These are phyloP conservation scores for Urophycis tenuis DNA, from an alignment of 2,797 vertebrate species.

Conservation along the genomic window DNA sequence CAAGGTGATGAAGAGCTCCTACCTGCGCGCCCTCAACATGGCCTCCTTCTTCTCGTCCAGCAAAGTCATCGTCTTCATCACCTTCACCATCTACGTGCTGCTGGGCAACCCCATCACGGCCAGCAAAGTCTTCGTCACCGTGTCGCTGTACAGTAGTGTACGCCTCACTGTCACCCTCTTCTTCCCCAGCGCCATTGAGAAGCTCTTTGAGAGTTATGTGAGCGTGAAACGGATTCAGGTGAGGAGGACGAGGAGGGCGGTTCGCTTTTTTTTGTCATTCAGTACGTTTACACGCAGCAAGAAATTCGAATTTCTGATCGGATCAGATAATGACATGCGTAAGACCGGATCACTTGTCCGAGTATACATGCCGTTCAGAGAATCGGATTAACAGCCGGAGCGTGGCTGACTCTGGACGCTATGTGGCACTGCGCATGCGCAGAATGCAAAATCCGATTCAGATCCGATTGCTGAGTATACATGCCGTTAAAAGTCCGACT, in stretches of 20 bases:
- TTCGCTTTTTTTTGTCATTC: too few species aligned
- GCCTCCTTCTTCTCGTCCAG: slow-evolving; percentile 86
- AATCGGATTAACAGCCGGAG: too few species aligned
- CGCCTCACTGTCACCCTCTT: slow-evolving; percentile 88
- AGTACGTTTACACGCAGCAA: too few species aligned
- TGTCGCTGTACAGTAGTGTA: slow-evolving; percentile 83
- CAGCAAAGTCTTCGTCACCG: slow-evolving; percentile 83
- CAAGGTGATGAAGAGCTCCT: slow-evolving; percentile 86
- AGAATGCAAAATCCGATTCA: too few species aligned
- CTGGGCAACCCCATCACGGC: slow-evolving; percentile 79
- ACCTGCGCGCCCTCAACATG: slow-evolving; percentile 90
- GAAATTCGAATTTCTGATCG: too few species aligned
- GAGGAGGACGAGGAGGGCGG: slow-evolving; percentile 12
- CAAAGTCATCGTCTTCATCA: slow-evolving; percentile 91
- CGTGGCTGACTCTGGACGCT: too few species aligned
- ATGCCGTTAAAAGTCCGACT: too few species aligned
- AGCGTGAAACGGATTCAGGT: slow-evolving; percentile 92
- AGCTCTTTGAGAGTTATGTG: slow-evolving; percentile 77
- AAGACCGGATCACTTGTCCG: too few species aligned
- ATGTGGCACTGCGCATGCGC: too few species aligned
- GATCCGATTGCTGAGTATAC: too few species aligned
- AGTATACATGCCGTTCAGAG: too few species aligned
- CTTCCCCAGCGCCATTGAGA: slow-evolving; percentile 88
- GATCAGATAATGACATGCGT: too few species aligned
- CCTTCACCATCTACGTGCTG: slow-evolving; percentile 81